Base-by-base conservation (phyloP, 2,888 invertebrate genomes). In the Melanostoma scalare region DNA sequence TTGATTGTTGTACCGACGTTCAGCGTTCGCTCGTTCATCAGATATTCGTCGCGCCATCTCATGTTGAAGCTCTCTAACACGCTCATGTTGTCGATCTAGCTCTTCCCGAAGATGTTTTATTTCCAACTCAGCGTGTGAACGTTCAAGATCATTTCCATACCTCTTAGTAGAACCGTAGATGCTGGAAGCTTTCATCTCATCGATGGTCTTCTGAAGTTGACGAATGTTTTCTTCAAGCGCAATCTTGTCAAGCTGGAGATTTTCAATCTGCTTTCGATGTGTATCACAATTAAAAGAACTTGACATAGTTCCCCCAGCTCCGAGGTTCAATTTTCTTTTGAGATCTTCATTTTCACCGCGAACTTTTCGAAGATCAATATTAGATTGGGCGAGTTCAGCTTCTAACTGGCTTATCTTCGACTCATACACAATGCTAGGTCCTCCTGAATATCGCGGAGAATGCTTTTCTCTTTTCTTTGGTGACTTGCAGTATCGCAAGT, bases 371-470 rank as follows among this genome's bases (percentile, higher is more conserved):
- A 96, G 90, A 87, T 96, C 96, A 69, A 96, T 95, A 88, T 93
- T 95, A 0, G 95, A 91, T 89, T 96, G 96, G 5, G 95, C 94
- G 53, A 96, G 90, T 87, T 96, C 96, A 0, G 96, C 96, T 88
- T 97, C 96, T 73, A 97, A 89, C 88, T 97, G 96, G 3, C 96
- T 95, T 67, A 96, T 96, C 82, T 96, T 93, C 0, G 96, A 96
- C 89, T 96, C 96, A 88, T 95, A 96, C 31, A 96, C 95, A 76
- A 96, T 96, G 86, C 94, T 94, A 0, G 96, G 96, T 0, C 96
- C 96, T 88, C 95, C 95, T 8, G 95, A 90, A 56, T 92, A 92
- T 8, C 89, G 87, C 86, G 90, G 89, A 2, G 90, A 89, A 30
- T 88, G 88, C 75, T 74, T 86, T 30, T 86, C 85, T 53, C 77